Conservation (phyloP, 2,888 invertebrate species). For the Alloscopus bannaensis region DNA sequence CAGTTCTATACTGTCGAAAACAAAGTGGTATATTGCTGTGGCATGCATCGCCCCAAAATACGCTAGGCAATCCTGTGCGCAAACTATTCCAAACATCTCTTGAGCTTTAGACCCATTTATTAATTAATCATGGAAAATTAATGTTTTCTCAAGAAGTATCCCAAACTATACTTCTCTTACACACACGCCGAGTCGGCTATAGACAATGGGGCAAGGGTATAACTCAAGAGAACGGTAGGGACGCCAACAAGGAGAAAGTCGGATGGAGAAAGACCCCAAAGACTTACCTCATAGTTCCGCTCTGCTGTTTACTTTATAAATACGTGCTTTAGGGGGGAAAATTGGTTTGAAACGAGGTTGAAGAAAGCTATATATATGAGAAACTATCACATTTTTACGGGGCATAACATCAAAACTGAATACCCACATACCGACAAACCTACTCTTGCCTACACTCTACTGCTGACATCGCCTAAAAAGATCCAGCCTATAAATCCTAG, state of each 20-base stretch:
- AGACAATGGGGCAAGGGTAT: neutral
- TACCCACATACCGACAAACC: too few species aligned
- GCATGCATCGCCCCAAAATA: neutral
- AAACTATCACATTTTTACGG: too few species aligned
- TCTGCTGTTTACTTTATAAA: conserved; percentile 11
- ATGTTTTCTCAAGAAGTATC: conserved; percentile 54
- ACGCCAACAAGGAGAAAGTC: neutral
- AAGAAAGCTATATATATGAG: neutral
- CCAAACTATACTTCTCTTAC: conserved; percentile 5
- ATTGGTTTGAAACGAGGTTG: conserved; percentile 9
- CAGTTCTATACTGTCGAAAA: too few species aligned
- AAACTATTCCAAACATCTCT: conserved; percentile 61
- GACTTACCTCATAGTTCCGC: too few species aligned
- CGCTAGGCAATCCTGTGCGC: neutral
- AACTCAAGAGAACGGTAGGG: too few species aligned
- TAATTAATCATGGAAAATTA: conserved; percentile 64
- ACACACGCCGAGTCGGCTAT: neutral
- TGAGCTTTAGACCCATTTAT: conserved; percentile 60
- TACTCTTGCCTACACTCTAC: too few species aligned
- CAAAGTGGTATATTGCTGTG: conserved; percentile 8
- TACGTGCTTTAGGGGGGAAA: conserved; percentile 1
- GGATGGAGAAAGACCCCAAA: too few species aligned
- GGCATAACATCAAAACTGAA: too few species aligned
- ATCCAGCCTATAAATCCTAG: too few species aligned
- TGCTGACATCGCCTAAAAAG: too few species aligned